Evolutionary conservation across 92 coral and sea anemone species (phyloP), one percentile per base, ranked within the genome.

Genomic region (Micromussa lordhowensis): DNA sequence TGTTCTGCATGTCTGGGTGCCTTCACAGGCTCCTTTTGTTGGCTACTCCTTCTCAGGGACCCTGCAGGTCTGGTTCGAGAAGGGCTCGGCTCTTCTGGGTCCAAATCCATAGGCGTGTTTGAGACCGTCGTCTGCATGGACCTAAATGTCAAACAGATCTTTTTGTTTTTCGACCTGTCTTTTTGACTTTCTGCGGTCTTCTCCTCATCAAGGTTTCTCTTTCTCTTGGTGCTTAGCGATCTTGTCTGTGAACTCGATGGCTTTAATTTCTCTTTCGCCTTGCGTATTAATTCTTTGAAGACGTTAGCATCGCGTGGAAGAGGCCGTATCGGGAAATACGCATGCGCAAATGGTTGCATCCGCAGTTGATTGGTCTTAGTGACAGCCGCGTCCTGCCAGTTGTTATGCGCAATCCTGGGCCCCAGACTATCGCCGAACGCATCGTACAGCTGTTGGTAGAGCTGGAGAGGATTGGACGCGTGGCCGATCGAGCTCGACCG

Each of bases 321-420:
- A 17, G 98, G 98, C 61, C 98, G 91, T 3, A 95, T 79, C 16
- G 98, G 98, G 82, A 94, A 95, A 79, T 95, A 95, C 84, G 96
- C 95, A 90, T 95, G 98, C 64, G 98, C 91, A 59, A 95, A 77
- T 34, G 98, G 98, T 80, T 95, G 98, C 72, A 95, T 94, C 66
- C 98, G 89, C 75, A 92, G 81, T 38, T 91, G 82, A 69, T 93
- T 94, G 86, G 82, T 95, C 69, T 93, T 95, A 70, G 98, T 95
- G 36, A 93, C 89, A 55, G 88, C 93, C 54, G 91, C 94, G 74
- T 95, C 98, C 68, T 95, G 98, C 98, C 98, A 95, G 88, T 95
- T 95, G 85, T 95, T 95, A 82, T 94, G 93, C 53, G 96, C 96
- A 64, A 92, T 86, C 85, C 91, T 86, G 53, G 98, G 98, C 7